Conservation (phyloP, 1,140 invertebrate species). For the Archivesica marissinica region DNA sequence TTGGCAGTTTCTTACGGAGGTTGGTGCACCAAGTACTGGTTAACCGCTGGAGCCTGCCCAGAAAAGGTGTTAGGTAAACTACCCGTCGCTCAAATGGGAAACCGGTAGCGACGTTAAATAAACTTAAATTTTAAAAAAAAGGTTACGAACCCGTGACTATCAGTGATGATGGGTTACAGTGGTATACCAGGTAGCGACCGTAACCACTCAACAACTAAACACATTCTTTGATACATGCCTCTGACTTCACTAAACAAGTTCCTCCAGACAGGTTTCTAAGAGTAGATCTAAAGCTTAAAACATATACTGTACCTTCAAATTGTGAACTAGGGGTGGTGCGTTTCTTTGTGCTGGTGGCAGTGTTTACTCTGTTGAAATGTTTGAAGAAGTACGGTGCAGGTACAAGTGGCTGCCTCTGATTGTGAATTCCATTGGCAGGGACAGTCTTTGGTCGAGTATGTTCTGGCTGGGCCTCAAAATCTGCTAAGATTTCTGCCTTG, state of each 20-base stretch:
- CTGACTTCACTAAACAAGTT: not conserved
- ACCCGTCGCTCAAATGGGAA: too few relatives aligned
- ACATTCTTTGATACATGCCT: not conserved
- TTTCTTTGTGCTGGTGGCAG: conserved; percentile 39
- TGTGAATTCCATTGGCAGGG: conserved; percentile 29
- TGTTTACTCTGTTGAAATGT: conserved; percentile 47
- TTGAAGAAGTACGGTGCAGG: conserved; percentile 71
- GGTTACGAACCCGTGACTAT: too few relatives aligned
- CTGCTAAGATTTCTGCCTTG: conserved; percentile 70
- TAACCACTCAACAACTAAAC: too few relatives aligned
- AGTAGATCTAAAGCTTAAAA: not conserved
- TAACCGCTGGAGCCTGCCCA: too few relatives aligned
- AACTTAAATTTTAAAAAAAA: too few relatives aligned
- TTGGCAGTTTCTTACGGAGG: too few relatives aligned
- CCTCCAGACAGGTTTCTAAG: not conserved
- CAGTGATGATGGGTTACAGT: too few relatives aligned
- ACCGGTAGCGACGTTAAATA: too few relatives aligned
- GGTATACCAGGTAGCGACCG: too few relatives aligned
- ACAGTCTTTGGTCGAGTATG: conserved; percentile 69
- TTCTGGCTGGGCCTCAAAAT: conserved; percentile 53
- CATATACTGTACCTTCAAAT: conserved; percentile 36
- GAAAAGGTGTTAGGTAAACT: too few relatives aligned
- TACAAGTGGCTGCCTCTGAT: conserved; percentile 63
- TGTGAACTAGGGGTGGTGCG: conserved; percentile 43
- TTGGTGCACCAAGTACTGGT: too few relatives aligned